A percentile compares a stretch with the other conserved stretches of the same genome.
Conservation (phyloP, 2,888 invertebrate genomes). For the Peribatodes rhomboidaria region DNA sequence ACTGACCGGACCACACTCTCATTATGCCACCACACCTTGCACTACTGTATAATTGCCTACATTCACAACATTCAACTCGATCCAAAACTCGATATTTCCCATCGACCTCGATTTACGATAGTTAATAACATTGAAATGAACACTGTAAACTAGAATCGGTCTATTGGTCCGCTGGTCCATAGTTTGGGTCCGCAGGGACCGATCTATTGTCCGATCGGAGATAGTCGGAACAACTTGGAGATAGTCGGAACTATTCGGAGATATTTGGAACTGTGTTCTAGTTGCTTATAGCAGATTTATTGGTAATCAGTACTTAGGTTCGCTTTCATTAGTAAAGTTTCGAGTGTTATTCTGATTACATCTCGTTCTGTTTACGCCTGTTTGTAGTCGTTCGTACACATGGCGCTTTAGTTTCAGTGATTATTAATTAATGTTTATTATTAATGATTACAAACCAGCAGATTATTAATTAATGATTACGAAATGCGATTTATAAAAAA, state of each 20-base stretch:
- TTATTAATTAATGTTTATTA: too few relatives aligned
- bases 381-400: background rate
- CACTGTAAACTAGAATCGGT: slow-evolving; percentile 23
- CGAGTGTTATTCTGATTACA: slow-evolving; percentile 16
- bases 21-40: too few relatives aligned
- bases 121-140: slow-evolving; percentile 24
- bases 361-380: slow-evolving; percentile 7
- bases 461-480: too few relatives aligned
- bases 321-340: slow-evolving; percentile 15
- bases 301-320: slow-evolving; percentile 22
- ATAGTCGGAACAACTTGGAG: too few relatives aligned
- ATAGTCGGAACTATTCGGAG: slow-evolving; percentile 8
- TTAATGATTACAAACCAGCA: too few relatives aligned
- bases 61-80: slow-evolving; percentile 5
- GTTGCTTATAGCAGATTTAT: slow-evolving; percentile 14
- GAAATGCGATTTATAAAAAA: too few relatives aligned
- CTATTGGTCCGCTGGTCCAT: slow-evolving; percentile 12
- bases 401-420: too few relatives aligned
- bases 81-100: background rate
- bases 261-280: background rate
- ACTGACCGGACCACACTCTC: background rate
- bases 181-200: slow-evolving; percentile 11
- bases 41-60: too few relatives aligned
- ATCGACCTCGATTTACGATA: slow-evolving; percentile 11
- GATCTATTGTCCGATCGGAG: slow-evolving; percentile 10